Evolutionary conservation across 2,797 vertebrate species (phyloP), one percentile per base, ranked within the genome.

Genomic region (Zenarchopterus dispar): DNA sequence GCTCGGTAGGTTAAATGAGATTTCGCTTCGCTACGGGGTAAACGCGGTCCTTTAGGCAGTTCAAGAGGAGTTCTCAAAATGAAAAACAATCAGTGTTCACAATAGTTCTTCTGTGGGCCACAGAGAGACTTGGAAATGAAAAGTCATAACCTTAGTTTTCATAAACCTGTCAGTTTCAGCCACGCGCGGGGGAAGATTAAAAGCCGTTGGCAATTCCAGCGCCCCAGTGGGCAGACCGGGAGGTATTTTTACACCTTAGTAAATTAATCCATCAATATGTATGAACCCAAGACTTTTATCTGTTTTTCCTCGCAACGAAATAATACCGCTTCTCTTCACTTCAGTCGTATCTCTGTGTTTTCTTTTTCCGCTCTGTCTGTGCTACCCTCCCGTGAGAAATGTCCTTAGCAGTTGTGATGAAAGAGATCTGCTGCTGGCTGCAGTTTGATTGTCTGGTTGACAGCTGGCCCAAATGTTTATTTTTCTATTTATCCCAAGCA

Each of bases 381-480:
- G 21, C 26, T 17, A 15, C 11, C 73, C 57, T 83, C 79, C 73
- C 19, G 16, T 60, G 67, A 77, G 73, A 78, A 46, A 0, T 52
- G 72, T 80, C 55, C 70, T 75, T 36, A 4, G 62, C 53, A 16
- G 63, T 73, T 16, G 43, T 19, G 73, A 81, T 89, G 77, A 83
- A 87, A 85, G 80, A 26, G 62, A 68, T 78, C 59, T 57, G 47
- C 73, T 75, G 70, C 78, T 68, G 72, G 79, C 84, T 81, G 67
- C 43, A 73, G 73, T 79, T 69, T 78, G 64, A 84, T 84, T 77
- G 74, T 87, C 79, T 86, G 81, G 49, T 62, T 76, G 79, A 87
- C 87, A 90, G 87, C 87, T 90, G 88, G 75, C 21, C 73, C 9
- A 5, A 52, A 71, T 80, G 82, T 89, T 89, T 91, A 71, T 90